Evolutionary conservation across 2,113 vertebrate genomes (phyloP), one percentile per base, ranked within the genome.

Genomic region (Cettia cetti): DNA sequence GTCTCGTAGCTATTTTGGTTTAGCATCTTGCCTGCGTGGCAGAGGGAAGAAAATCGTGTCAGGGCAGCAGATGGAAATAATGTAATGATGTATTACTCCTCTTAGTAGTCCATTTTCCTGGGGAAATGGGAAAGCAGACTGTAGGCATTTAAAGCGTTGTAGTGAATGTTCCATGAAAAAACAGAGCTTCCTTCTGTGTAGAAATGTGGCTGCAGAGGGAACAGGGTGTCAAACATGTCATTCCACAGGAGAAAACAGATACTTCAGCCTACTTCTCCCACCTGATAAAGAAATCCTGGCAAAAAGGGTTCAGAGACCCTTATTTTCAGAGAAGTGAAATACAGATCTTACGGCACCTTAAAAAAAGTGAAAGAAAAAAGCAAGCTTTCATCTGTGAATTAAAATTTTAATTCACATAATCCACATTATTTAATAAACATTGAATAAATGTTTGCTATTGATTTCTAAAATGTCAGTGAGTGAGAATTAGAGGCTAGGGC

Each of bases 21-120:
- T n/a, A 60, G 15, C n/a, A 18, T 26, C 27, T 44, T n/a, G 40
- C 14, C 42, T 42, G 33, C 0, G 0, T 8, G 15, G 18, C 8
- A 5, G 9, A 9, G 33, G 42, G 39, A 16, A 42, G 44, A 77
- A 37, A 81, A 27, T 26, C 47, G 9, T 30, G 28, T 11, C 27
- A 42, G 63, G 45, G 14, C 22, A 80, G 31, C 19, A 33, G 42
- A 45, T 14, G 50, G 66, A 74, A 90, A 37, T 0, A n/a, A 17
- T 11, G 37, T 2, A 4, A 15, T 33, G 39, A 4, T 84, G 27
- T 76, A 28, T 30, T 44, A 20, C 39, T 75, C 7, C 39, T 80
- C 15, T 14, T 37, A 64, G 60, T 27, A 30, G 20, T 22, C 39
- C 33, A 5, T 72, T 85, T 71, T 28, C 3, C 1, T 16, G 24